Conservation (phyloP, 1,140 invertebrate species). For the Telenomus remus region DNA sequence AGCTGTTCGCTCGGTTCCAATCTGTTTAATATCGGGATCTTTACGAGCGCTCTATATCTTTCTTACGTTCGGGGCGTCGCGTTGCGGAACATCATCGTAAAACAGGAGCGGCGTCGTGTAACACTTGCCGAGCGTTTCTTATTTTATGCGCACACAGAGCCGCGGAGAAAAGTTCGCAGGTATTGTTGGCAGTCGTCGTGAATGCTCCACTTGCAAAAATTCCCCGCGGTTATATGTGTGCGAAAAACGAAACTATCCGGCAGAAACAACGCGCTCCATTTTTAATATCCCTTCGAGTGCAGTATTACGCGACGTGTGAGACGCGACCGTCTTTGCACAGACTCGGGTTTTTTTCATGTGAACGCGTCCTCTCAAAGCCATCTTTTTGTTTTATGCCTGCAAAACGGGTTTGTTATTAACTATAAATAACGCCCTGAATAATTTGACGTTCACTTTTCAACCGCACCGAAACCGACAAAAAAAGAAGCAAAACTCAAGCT, state of each 20-base stretch:
- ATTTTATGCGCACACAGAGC: constrained; percentile 31
- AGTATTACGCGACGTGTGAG: constrained; percentile 15
- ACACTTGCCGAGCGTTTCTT: constrained; percentile 24
- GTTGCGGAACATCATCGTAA: constrained; percentile 13
- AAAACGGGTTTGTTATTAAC: background rate
- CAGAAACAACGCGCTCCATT: constrained; percentile 32
- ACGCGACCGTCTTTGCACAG: constrained; percentile 2
- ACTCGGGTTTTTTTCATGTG: constrained; percentile 5
- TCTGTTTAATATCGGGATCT: constrained; percentile 21
- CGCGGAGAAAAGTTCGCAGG: constrained; percentile 5
- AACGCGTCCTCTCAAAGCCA: constrained; percentile 1
- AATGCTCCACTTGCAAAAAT: constrained; percentile 30
- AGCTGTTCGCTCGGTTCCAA: constrained; percentile 10
- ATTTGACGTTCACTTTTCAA: background rate
- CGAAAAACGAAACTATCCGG: constrained; percentile 18
- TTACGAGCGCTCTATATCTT: background rate
- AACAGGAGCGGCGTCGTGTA: constrained; percentile 10
- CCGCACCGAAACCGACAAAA: background rate
- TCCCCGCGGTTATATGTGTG: constrained; percentile 13
- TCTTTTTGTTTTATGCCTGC: background rate
- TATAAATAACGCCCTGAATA: background rate
- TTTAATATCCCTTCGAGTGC: constrained; percentile 30
- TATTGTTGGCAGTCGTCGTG: constrained; percentile 26
- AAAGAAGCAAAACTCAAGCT: background rate
- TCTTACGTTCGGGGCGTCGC: too few relatives aligned